Conservation (phyloP, 1,140 invertebrate genomes). For the Aricia agestis region DNA sequence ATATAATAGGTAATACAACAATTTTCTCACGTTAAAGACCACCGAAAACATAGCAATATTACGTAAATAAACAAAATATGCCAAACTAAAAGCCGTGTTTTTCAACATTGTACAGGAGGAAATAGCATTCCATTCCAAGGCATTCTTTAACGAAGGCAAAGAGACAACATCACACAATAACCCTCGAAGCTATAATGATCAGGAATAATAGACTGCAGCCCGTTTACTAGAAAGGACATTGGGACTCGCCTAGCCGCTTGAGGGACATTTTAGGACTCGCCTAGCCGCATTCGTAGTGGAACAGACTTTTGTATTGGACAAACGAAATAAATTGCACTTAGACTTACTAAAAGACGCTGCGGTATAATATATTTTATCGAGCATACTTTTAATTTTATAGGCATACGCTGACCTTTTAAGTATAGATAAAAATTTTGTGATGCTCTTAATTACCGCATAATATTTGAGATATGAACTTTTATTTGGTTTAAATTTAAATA, state of each 20-base stretch:
- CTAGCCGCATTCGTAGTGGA: constrained; percentile 1
- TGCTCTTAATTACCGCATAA: not conserved
- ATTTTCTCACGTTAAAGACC: too few species aligned
- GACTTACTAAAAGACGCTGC: not conserved
- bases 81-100: not conserved
- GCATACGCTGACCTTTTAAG: not conserved
- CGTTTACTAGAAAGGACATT: constrained; percentile 56
- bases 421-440: not conserved
- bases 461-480: not conserved
- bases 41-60: not conserved
- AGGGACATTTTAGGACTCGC: constrained; percentile 45
- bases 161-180: constrained; percentile 15
- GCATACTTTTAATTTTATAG: not conserved
- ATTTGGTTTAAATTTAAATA: not conserved
- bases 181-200: constrained; percentile 8
- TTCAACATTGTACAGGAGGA: not conserved
- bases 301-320: constrained; percentile 2
- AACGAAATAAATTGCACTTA: constrained; percentile 1
- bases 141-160: constrained; percentile 12
- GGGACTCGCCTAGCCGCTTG: constrained; percentile 26
- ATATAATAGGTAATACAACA: not conserved
- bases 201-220: constrained; percentile 28
- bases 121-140: constrained; percentile 5
- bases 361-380: not conserved
- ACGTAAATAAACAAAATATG: not conserved